These are phyloP conservation scores for Scolopax bukidnonensis DNA, from an alignment of 2,797 vertebrate genomes.

Conservation along the genomic window DNA sequence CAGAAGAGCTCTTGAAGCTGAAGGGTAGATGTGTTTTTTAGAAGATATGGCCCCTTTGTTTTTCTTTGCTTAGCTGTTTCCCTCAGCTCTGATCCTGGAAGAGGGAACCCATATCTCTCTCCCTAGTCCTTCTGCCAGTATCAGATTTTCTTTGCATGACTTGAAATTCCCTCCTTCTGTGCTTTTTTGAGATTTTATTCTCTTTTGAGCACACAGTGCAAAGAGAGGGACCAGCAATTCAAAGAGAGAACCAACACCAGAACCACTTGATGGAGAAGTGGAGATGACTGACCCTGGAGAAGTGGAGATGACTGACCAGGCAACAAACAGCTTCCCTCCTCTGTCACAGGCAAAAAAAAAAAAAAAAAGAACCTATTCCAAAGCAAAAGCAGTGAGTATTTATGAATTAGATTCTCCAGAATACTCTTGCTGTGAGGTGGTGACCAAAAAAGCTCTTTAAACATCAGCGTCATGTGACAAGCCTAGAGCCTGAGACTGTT, in stretches of 20 bases:
- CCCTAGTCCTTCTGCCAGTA: neutral
- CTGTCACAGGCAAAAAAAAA: neutral
- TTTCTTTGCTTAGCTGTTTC: neutral
- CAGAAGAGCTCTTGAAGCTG: neutral
- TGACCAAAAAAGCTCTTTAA: slow-evolving; percentile 52
- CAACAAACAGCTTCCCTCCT: neutral
- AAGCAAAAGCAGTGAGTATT: slow-evolving; percentile 5
- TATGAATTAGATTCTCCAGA: slow-evolving; percentile 49
- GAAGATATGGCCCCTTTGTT: neutral
- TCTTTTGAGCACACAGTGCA: neutral
- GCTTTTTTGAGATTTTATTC: neutral
- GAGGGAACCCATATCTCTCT: neutral
- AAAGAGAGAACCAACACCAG: neutral
- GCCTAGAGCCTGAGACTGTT: neutral
- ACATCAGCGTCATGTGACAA: slow-evolving; percentile 13
- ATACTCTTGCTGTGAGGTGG: slow-evolving; percentile 27
- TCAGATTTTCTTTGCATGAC: neutral
- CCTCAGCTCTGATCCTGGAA: rapidly evolving
- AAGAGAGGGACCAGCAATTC: neutral
- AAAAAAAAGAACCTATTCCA: neutral
- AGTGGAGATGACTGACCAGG: neutral
- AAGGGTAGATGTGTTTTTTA: neutral
- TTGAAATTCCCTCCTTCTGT: neutral
- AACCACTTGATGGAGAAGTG: neutral
- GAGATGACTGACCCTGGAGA: neutral